phyloP scores from a whole-genome alignment of 2,113 vertebrate genomes.

The Mohoua ochrocephala region DNA sequence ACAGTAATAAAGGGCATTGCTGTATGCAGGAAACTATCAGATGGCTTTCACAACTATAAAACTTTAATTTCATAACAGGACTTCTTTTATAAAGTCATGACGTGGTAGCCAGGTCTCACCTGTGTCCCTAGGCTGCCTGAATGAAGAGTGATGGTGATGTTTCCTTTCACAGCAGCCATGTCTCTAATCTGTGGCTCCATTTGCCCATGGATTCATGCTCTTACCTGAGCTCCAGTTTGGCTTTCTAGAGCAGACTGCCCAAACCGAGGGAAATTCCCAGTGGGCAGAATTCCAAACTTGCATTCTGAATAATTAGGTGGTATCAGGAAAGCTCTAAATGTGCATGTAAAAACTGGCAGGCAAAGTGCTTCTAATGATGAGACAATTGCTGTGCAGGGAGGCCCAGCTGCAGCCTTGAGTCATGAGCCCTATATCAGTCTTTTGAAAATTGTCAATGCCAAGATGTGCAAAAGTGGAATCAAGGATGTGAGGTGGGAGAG shows the following conservation, averaged over 20 bases:
- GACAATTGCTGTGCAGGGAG: conserved; percentile 24
- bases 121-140: not conserved
- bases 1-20: not conserved
- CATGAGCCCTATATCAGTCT: not conserved
- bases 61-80: not conserved
- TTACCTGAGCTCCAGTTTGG: not conserved
- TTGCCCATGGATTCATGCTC: not conserved
- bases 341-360: conserved; percentile 51
- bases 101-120: not conserved
- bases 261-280: conserved; percentile 14
- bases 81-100: not conserved
- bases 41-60: not conserved
- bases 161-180: not conserved
- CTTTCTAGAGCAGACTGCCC: not conserved
- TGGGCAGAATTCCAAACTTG: conserved; percentile 57
- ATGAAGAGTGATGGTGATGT: not conserved
- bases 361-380: conserved; percentile 32
- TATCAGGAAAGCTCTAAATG: conserved; percentile 61
- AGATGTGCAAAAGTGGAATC: not conserved
- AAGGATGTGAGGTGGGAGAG: not conserved
- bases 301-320: conserved; percentile 66
- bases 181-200: not conserved
- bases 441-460: conserved; percentile 3
- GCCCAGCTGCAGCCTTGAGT: conserved; percentile 18
- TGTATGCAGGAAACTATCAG: not conserved